Conservation (phyloP, 2,888 invertebrate species). For the Listrodromus nycthemerus region DNA sequence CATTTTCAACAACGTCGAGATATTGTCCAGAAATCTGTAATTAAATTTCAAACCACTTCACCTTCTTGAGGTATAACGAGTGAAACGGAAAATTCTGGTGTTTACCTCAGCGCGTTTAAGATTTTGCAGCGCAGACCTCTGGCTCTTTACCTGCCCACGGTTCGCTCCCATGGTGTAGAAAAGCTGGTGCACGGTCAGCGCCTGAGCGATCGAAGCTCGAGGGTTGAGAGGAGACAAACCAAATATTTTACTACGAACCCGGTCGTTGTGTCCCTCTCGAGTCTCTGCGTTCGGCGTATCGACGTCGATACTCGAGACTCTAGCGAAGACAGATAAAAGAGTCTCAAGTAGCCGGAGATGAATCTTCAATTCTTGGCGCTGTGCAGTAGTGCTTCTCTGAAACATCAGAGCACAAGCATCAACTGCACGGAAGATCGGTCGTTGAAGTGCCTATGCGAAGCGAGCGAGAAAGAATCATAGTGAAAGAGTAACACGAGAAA, state of each 20-base stretch:
- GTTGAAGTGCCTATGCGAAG: constrained; percentile 76
- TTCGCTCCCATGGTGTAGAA: background rate
- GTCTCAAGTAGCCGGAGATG: constrained; percentile 80
- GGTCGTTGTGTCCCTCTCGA: constrained; percentile 40
- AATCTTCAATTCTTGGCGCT: constrained; percentile 79
- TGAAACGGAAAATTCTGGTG: background rate
- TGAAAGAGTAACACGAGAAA: constrained; percentile 56
- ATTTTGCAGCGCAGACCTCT: background rate
- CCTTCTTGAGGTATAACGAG: background rate
- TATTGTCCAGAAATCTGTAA: background rate
- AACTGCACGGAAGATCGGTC: constrained; percentile 70
- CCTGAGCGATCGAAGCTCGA: constrained; percentile 1
- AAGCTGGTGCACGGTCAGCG: constrained; percentile 16
- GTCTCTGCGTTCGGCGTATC: constrained; percentile 59
- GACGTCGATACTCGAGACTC: constrained; percentile 75
- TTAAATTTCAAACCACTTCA: background rate
- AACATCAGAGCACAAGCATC: constrained; percentile 69
- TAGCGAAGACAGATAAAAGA: constrained; percentile 54
- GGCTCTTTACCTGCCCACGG: background rate
- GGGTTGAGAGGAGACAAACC: constrained; percentile 18
- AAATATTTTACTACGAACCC: constrained; percentile 56
- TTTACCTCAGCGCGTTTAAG: background rate
- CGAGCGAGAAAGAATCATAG: constrained; percentile 34
- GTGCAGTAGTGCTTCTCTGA: constrained; percentile 66
- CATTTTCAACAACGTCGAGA: background rate